Percentiles rank a stretch among this genome's conserved stretches.
Evolutionary conservation across 1,140 invertebrate species (phyloP).

Genomic region (Caerostris darwini): DNA sequence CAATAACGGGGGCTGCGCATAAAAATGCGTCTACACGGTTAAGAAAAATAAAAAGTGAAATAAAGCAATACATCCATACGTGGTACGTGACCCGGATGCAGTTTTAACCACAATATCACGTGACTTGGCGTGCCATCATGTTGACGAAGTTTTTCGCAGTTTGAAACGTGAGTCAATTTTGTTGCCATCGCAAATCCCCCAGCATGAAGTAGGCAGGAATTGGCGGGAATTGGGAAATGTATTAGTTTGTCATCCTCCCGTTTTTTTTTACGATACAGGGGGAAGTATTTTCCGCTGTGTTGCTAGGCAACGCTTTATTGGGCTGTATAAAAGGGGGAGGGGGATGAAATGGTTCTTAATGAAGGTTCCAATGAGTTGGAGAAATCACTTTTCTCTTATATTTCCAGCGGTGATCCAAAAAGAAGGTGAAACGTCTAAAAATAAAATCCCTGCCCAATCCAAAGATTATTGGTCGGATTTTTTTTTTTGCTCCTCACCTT

Average conservation of each 20-base stretch:
- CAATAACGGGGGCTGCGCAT: constrained; percentile 10
- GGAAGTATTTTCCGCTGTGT: background rate
- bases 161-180: constrained; percentile 51
- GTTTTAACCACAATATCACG: constrained; percentile 8
- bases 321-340: background rate
- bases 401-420: too few relatives aligned
- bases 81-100: constrained; percentile 5
- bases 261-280: background rate
- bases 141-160: constrained; percentile 59
- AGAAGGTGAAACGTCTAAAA: too few relatives aligned
- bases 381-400: too few relatives aligned
- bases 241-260: constrained; percentile 34
- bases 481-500: too few relatives aligned
- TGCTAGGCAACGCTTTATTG: background rate
- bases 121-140: background rate
- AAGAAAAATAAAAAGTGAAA: background rate
- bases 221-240: constrained; percentile 19
- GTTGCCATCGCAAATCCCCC: constrained; percentile 9
- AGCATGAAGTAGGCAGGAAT: constrained; percentile 9
- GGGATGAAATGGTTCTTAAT: too few relatives aligned
- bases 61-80: background rate
- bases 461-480: too few relatives aligned
- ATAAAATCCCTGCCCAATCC: too few relatives aligned
- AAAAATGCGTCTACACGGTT: constrained; percentile 3
- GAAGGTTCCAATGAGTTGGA: too few relatives aligned